Base-by-base conservation (phyloP, 2,113 vertebrate species). In the Morone saxatilis region DNA sequence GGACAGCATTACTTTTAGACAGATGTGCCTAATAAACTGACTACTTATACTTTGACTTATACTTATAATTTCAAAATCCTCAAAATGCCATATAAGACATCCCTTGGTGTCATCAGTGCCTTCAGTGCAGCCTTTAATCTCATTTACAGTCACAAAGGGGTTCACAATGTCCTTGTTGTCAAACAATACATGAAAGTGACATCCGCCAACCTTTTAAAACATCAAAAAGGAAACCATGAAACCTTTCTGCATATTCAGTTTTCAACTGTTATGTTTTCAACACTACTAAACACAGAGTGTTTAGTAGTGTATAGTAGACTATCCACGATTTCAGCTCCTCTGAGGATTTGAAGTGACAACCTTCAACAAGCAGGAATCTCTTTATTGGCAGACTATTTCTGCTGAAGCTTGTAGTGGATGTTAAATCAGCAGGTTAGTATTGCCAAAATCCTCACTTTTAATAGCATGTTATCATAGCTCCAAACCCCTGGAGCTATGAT, bases 71-170 rank as follows among this genome's bases (percentile, higher is more conserved):
- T 41, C 0, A 45, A n/a, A 59, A 22, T 57, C 31, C 8, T 16
- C 25, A 68, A 57, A 56, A 17, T 31, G 38, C 16, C 4, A 13
- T 47, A 12, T 12, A 47, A 47, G 13, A 13, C 31, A 31, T 31
- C 31, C 31, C 31, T 31, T 31, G 31, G 31, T 31, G 31, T 31
- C 31, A 31, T 31, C 45, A 12, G 13, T 50, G 12, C 54, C 22
- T 57, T 47, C 45, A 31, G 51, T 41, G 38, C 48, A 17, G 59
- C 67, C 62, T 87, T 85, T 87, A 51, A 80, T 87, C 67, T 70
- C 53, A 22, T 22, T 68, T 14, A 20, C 57, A 70, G 61, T 7
- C 57, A 54, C 63, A 72, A 50, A 79, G 56, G 7, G 22, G 12
- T 41, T 53, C 17, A 2, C 13, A 36, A 31, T 25, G 9, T n/a